Base-by-base conservation (phyloP, 64 coral and sea anemone species). In the Exaiptasia diaphana region DNA sequence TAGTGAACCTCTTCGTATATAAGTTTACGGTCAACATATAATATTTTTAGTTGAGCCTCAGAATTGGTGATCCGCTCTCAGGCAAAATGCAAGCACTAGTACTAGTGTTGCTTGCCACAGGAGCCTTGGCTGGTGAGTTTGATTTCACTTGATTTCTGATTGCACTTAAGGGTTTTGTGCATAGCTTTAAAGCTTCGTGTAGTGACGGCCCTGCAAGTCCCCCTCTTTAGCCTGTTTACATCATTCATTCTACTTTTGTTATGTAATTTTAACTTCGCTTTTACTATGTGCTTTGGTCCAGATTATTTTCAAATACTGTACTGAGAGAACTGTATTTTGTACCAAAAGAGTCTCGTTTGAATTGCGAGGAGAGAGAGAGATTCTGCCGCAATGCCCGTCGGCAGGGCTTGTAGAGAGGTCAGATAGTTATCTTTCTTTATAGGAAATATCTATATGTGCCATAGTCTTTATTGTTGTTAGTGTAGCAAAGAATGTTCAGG, bases 71-170 rank as follows among this genome's bases (percentile, higher is more conserved):
- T 52, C 49, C 13, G 69, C 69, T 65, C 61, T 38, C 30, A 74
- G 28, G 69, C 53, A 75, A 64, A 42, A 94, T 94, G 91, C 74
- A 53, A 78, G 38, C 75, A 32, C 71, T 88, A 4, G 26, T 94
- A 23, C 74, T 82, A 63, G 81, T 94, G 91, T 89, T 94, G 91
- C 87, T 94, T 80, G 91, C 91, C 91, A 83, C 65, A 28, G 91
- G 91, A 82, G 79, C 91, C 53, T 23, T 94, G 25, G 91, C 86
- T 64, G 91, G 91, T 94, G 65, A 28, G 91, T 89, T 83, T 17
- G 8, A 50, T 57, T 17, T 5, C 15, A 10, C 31, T 45, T 58
- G 7, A 64, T 58, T 64, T 21, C 45, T 25, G 15, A 10, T 23
- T 50, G 30, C 13, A 7, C 13, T 41, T 41, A 21, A 22, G 39